Percentiles rank a stretch among this genome's conserved stretches.
phyloP scores from a whole-genome alignment of 2,888 invertebrate genomes.

The Acanthacorydalis orientalis region DNA sequence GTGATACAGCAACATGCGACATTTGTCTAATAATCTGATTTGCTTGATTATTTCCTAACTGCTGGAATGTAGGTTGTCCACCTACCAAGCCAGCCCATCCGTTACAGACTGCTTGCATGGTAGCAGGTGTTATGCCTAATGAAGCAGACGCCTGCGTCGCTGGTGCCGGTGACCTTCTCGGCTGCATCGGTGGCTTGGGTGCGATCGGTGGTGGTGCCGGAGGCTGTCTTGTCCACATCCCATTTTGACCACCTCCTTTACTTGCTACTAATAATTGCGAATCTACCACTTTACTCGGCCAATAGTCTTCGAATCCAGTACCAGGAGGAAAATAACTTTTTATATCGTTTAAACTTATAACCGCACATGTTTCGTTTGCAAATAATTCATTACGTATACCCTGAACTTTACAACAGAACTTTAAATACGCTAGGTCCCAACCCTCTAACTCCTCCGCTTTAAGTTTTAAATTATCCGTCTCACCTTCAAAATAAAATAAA shows the following conservation, averaged over 20 bases:
- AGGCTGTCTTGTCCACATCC: conserved; percentile 67
- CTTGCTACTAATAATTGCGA: conserved; percentile 58
- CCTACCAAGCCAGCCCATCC: conserved; percentile 29
- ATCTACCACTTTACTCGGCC: conserved; percentile 80
- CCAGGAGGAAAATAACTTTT: conserved; percentile 81
- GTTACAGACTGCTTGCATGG: conserved; percentile 24
- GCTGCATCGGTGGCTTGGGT: conserved; percentile 41
- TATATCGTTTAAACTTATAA: conserved; percentile 78
- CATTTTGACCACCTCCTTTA: conserved; percentile 35
- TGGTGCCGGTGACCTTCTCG: conserved; percentile 24
- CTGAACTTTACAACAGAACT: conserved; percentile 89
- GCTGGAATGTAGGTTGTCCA: conserved; percentile 25
- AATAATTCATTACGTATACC: conserved; percentile 82
- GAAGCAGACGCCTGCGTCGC: conserved; percentile 16
- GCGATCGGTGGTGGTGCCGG: conserved; percentile 43
- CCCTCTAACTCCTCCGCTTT: conserved; percentile 77
- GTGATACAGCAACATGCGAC: background rate
- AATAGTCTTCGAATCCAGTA: conserved; percentile 81
- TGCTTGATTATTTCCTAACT: conserved; percentile 17
- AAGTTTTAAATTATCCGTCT: conserved; percentile 77
- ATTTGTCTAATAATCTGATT: conserved; percentile 5
- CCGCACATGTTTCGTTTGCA: conserved; percentile 78
- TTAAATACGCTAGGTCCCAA: conserved; percentile 84
- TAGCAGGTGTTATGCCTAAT: conserved; percentile 3
- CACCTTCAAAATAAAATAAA: conserved; percentile 77